Evolutionary conservation across 1,140 invertebrate species (phyloP).

Genomic region (Meloidogyne chitwoodi): DNA sequence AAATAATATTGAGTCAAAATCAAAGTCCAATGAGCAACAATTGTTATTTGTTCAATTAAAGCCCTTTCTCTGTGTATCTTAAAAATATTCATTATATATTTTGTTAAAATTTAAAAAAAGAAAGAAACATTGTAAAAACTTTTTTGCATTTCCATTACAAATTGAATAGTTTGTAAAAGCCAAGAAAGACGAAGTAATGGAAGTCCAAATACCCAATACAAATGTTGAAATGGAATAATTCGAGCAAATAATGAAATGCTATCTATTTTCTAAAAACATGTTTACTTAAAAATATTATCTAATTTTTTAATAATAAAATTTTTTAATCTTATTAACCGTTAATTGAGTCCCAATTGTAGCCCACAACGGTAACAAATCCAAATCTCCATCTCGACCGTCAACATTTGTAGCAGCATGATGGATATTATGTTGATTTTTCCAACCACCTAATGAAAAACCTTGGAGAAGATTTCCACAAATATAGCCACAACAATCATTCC

Average conservation of each 20-base stretch:
- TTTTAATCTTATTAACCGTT: constrained; percentile 34
- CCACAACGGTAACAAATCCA: constrained; percentile 56
- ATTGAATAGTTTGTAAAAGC: constrained; percentile 54
- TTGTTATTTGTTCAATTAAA: constrained; percentile 41
- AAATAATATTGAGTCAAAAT: constrained; percentile 50
- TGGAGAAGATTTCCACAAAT: constrained; percentile 54
- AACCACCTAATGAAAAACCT: constrained; percentile 57
- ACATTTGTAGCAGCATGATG: constrained; percentile 60
- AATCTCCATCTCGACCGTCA: constrained; percentile 54
- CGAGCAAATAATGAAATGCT: constrained; percentile 33
- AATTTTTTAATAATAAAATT: no score
- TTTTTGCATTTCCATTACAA: constrained; percentile 49
- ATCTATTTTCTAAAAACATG: constrained; percentile 34
- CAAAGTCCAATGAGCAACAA: constrained; percentile 50
- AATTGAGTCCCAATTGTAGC: constrained; percentile 56
- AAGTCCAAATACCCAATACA: constrained; percentile 54
- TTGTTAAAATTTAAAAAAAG: neutral
- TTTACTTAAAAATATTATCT: no score
- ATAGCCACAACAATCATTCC: constrained; percentile 46
- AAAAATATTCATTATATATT: constrained; percentile 5
- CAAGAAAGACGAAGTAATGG: constrained; percentile 56
- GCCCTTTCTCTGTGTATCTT: constrained; percentile 43
- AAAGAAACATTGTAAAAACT: constrained; percentile 44
- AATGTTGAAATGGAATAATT: constrained; percentile 55
- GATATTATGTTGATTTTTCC: constrained; percentile 59